Percentiles rank a stretch among this genome's conserved stretches.
These are phyloP conservation scores for Nomada hirtipes DNA, from an alignment of 2,888 invertebrate genomes.

Conservation along the genomic window DNA sequence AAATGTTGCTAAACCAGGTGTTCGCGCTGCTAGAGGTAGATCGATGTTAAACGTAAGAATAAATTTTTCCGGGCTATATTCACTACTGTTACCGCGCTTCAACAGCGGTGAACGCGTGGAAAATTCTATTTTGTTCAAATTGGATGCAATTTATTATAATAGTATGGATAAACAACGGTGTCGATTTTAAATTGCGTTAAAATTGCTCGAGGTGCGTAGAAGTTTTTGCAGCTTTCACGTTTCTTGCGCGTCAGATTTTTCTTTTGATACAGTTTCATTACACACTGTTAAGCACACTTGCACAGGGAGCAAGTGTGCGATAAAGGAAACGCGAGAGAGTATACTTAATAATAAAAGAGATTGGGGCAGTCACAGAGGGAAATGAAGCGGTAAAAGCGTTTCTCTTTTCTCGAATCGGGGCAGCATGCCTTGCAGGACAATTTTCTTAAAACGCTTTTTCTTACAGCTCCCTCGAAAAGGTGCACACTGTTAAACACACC, in stretches of 20 bases:
- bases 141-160: no score
- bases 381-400: slow-evolving; percentile 19
- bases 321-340: neutral
- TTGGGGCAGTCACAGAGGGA: neutral
- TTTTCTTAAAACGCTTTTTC: slow-evolving; percentile 21
- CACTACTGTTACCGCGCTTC: neutral
- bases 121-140: no score
- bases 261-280: no score
- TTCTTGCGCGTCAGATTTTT: neutral
- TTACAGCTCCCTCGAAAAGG: neutral
- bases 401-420: slow-evolving; percentile 2
- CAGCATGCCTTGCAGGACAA: slow-evolving; percentile 11
- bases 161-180: no score
- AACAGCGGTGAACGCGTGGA: neutral
- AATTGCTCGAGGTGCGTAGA: no score
- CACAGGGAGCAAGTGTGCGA: neutral
- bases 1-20: neutral
- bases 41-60: neutral
- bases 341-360: slow-evolving; percentile 12
- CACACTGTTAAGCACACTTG: neutral
- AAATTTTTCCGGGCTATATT: neutral
- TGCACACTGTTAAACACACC: neutral
- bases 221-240: neutral
- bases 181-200: no score
- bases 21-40: neutral